Base-by-base conservation (phyloP, 2,888 invertebrate genomes). In the Camponotus fellah region DNA sequence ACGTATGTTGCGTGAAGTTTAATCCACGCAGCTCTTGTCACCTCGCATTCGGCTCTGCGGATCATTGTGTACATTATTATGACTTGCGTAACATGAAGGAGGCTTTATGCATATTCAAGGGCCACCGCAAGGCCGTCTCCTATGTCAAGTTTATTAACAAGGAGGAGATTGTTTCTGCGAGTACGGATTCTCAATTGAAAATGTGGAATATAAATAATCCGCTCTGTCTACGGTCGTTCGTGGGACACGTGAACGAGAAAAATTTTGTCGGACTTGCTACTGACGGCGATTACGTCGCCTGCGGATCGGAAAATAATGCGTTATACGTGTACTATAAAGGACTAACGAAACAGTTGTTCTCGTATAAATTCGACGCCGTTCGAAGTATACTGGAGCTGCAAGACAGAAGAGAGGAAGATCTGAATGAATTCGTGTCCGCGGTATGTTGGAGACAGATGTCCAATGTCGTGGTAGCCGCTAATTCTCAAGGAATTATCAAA, bases 11-110 rank as follows among this genome's bases (percentile, higher is more conserved):
- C 95, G 99, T 99, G 21, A 97, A 99, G 94, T 98, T 98, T 94
- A 98, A 97, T 94, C 98, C 98, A 0, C 95, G 96, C 85, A 98
- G 97, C 87, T 97, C 98, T 0, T 98, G 97, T 94, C 98, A 99
- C 94, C 96, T 99, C 84, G 98, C 99, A 1, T 99, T 99, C 95
- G 99, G 99, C 17, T 98, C 98, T n/a, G 99, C 99, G 37, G 99
- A 99, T 95, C 99, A 99, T 95, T 98, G 98, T 95, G 98, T 99
- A 76, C 98, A 99, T 95, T 99, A 99, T 94, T 99, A 99, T 95
- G 99, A 99, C 95, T 96, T 99, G 88, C 96, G 99, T 56, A 97
- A 98, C 89, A 97, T 98, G 93, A 96, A 97, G 83, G 97, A 97
- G 87, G 97, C 99, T 0, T 95, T 99, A 26, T 96, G 97, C 82